Percentiles rank a stretch among this genome's conserved stretches.
phyloP scores from a whole-genome alignment of 2,797 vertebrate species.

The Macrochelys suwanniensis region DNA sequence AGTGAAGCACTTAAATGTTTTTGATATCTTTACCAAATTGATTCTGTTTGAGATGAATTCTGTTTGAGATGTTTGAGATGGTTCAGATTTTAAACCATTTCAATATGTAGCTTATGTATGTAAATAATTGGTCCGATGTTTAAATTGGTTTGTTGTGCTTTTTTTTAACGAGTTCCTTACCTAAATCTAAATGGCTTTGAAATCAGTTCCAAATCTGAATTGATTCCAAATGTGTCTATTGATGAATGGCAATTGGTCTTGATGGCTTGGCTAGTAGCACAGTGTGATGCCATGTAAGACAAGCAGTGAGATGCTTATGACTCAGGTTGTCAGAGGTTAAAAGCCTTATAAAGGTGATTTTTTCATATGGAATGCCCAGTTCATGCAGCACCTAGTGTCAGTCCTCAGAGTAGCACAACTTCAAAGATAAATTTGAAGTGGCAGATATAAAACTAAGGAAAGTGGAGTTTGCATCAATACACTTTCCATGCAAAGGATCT shows the following conservation, averaged over 20 bases:
- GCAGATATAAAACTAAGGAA: neutral
- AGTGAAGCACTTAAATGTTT: constrained; percentile 27
- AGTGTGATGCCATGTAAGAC: neutral
- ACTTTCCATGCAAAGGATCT: constrained; percentile 41
- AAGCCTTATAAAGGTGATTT: neutral
- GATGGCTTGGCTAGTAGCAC: constrained; percentile 27
- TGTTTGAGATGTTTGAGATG: neutral
- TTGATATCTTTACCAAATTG: constrained; percentile 61
- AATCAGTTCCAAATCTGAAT: constrained; percentile 76
- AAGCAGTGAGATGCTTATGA: constrained; percentile 21
- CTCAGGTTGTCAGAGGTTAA: neutral
- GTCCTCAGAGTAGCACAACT: neutral
- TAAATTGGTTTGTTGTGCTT: constrained; percentile 70
- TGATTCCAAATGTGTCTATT: constrained; percentile 76
- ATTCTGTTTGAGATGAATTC: constrained; percentile 56
- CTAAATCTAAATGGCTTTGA: constrained; percentile 68
- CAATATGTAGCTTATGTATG: constrained; percentile 69
- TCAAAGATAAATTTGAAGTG: neutral
- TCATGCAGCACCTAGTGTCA: neutral
- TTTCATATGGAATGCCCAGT: neutral
- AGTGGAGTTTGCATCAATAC: constrained; percentile 37
- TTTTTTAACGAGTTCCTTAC: constrained; percentile 70
- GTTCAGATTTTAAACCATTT: constrained; percentile 72
- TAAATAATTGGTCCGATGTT: constrained; percentile 76
- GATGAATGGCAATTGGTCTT: constrained; percentile 48